phyloP scores from a whole-genome alignment of 2,888 invertebrate species.

The Deilephila porcellus region DNA sequence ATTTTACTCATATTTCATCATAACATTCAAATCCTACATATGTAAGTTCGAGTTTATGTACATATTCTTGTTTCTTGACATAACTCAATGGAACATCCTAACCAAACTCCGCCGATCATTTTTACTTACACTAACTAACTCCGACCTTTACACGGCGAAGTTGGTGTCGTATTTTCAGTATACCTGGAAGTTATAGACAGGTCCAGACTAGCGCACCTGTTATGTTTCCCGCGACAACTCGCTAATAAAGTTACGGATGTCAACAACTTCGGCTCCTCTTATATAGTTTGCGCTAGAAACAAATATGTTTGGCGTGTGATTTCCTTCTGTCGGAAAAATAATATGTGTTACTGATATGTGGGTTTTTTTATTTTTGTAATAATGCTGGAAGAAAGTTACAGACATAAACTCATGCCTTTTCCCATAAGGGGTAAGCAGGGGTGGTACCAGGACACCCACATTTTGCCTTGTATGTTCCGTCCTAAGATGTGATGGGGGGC shows the following conservation, averaged over 20 bases:
- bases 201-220: conserved; percentile 22
- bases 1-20: too few relatives aligned
- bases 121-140: neutral
- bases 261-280: conserved; percentile 43
- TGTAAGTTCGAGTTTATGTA: neutral
- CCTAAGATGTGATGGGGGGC: too few relatives aligned
- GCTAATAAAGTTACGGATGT: conserved; percentile 45
- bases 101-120: neutral
- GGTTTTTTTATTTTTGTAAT: neutral
- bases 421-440: too few relatives aligned
- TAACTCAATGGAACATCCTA: neutral
- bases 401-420: too few relatives aligned
- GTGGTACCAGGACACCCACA: too few relatives aligned
- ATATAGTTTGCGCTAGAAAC: conserved; percentile 46
- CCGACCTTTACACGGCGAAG: neutral
- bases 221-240: conserved; percentile 26
- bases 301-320: conserved; percentile 41
- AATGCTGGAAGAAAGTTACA: too few relatives aligned
- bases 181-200: conserved; percentile 21
- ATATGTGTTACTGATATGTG: neutral
- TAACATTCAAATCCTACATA: too few relatives aligned
- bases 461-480: too few relatives aligned
- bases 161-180: conserved; percentile 15
- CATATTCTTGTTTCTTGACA: neutral
- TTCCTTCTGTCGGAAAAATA: conserved; percentile 17